Conservation (phyloP, 2,888 invertebrate genomes). For the Celastrina argiolus region DNA sequence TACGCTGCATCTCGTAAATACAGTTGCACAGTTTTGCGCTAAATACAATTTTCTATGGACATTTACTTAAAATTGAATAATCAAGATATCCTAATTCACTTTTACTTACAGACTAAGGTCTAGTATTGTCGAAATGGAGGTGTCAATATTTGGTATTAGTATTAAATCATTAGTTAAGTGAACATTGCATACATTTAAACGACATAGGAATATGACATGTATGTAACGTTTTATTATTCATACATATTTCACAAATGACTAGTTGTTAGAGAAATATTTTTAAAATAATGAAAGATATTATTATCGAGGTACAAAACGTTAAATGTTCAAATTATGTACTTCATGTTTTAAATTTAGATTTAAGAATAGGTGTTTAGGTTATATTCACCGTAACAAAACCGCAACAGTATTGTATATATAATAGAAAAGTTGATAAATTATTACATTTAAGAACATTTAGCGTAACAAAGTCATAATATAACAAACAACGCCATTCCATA, state of each 20-base stretch:
- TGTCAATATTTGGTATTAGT: slow-evolving; percentile 15
- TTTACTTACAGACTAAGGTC: slow-evolving; percentile 1
- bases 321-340: background rate
- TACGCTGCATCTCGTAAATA: background rate
- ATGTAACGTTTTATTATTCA: background rate
- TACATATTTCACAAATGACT: background rate
- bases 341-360: background rate
- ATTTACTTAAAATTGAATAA: background rate
- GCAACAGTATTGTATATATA: background rate
- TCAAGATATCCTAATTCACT: background rate
- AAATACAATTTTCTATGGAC: slow-evolving; percentile 4
- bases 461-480: slow-evolving; percentile 1
- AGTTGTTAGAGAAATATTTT: slow-evolving; percentile 3
- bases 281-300: background rate
- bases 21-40: background rate
- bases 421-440: background rate
- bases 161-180: background rate
- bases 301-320: background rate
- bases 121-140: slow-evolving; percentile 18
- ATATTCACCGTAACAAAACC: background rate
- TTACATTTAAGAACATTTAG: slow-evolving; percentile 3
- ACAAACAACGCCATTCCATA: slow-evolving; percentile 19
- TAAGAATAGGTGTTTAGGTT: background rate
- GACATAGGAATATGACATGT: background rate
- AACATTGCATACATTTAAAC: background rate